Conservation (phyloP, 1,140 invertebrate species). For the Lineus longissimus region DNA sequence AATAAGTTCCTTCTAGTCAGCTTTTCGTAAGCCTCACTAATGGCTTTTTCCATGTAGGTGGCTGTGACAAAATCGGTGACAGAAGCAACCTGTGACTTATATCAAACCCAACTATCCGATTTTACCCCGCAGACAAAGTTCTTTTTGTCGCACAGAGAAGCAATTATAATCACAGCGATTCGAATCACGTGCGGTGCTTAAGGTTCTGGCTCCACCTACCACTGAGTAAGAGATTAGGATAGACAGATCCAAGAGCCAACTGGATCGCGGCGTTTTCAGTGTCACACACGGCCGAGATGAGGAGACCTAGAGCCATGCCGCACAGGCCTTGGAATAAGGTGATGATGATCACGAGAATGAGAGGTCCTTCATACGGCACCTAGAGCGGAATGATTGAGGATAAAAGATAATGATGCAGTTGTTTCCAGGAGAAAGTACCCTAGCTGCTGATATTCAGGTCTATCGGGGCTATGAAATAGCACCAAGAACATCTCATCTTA, state of each 20-base stretch:
- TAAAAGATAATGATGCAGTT: not conserved
- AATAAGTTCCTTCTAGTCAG: not conserved
- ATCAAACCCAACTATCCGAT: too few species aligned
- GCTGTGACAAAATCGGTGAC: too few species aligned
- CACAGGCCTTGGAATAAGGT: constrained; percentile 76
- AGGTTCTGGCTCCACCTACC: constrained; percentile 70
- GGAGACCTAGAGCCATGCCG: constrained; percentile 90
- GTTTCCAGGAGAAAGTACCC: too few species aligned
- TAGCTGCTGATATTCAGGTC: too few species aligned
- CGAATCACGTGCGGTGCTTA: not conserved
- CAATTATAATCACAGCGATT: not conserved
- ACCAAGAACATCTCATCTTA: too few species aligned
- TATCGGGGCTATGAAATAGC: too few species aligned
- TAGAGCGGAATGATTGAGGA: constrained; percentile 60
- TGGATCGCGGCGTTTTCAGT: constrained; percentile 90
- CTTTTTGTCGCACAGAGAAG: too few species aligned
- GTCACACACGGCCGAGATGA: constrained; percentile 81
- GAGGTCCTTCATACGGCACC: constrained; percentile 73
- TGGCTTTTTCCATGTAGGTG: too few species aligned
- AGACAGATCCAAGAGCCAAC: constrained; percentile 84
- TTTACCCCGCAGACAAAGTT: too few species aligned
- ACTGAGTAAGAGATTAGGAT: constrained; percentile 87
- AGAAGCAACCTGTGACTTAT: too few species aligned
- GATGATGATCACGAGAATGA: constrained; percentile 70
- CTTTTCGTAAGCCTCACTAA: too few species aligned